These are phyloP conservation scores for Hoplostethus atlanticus DNA, from an alignment of 2,797 vertebrate genomes.

Conservation along the genomic window DNA sequence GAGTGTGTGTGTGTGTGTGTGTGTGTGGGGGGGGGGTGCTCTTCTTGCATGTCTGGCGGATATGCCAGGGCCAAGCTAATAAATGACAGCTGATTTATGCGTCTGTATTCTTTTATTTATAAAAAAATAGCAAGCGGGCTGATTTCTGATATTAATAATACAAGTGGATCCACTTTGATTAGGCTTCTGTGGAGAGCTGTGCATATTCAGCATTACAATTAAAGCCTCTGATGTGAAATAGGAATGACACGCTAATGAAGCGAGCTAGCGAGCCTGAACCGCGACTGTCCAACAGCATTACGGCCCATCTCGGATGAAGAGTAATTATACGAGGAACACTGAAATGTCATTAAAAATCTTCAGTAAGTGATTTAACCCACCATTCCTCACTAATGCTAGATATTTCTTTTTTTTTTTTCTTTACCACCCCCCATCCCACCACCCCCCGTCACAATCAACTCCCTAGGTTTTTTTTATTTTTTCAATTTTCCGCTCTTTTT, in stretches of 20 bases:
- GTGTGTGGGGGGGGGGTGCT: constrained; percentile 65
- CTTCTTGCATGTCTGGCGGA: constrained; percentile 96
- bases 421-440: constrained; percentile 28
- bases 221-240: constrained; percentile 99
- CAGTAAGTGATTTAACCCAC: constrained; percentile 99
- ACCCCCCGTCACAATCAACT: constrained; percentile 56
- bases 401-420: constrained; percentile 59
- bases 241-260: constrained; percentile 99
- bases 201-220: constrained; percentile 99
- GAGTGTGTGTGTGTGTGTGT: too few relatives aligned
- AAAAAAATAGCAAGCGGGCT: constrained; percentile 99
- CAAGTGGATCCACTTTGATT: constrained; percentile 99
- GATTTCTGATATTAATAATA: constrained; percentile 99
- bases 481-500: constrained; percentile 4
- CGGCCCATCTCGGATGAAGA: constrained; percentile 99
- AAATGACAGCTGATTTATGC: constrained; percentile 99
- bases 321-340: constrained; percentile 99
- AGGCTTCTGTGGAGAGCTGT: constrained; percentile 98
- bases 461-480: constrained; percentile 41
- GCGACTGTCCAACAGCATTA: constrained; percentile 99
- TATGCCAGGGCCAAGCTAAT: constrained; percentile 98
- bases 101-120: constrained; percentile 99
- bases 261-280: constrained; percentile 99
- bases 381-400: constrained; percentile 93
- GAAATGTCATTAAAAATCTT: constrained; percentile 99